Conservation (phyloP, 2,888 invertebrate species). For the Ligdia adustata region DNA sequence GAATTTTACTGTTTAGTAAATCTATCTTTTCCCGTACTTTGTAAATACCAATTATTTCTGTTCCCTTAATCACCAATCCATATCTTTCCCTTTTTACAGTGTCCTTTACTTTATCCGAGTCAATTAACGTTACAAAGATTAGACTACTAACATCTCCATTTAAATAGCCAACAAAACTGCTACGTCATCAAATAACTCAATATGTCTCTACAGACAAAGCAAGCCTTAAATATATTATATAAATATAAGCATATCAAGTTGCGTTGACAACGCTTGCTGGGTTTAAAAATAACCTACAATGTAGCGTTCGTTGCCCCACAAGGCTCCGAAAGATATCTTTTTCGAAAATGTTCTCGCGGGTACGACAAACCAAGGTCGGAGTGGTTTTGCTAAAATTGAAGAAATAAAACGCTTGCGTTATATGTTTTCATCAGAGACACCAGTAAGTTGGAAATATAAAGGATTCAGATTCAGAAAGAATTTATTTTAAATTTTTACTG, state of each 20-base stretch:
- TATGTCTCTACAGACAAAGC: constrained; percentile 6
- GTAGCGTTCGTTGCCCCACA: constrained; percentile 50
- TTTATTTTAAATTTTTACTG: too few species aligned
- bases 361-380: constrained; percentile 18
- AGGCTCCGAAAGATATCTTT: constrained; percentile 26
- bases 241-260: constrained; percentile 21
- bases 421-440: constrained; percentile 1
- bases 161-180: constrained; percentile 6
- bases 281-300: constrained; percentile 50
- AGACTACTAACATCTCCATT: background rate
- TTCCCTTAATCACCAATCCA: too few species aligned
- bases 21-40: too few species aligned
- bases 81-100: too few species aligned
- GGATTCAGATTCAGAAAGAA: background rate
- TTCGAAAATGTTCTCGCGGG: constrained; percentile 19
- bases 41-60: too few species aligned
- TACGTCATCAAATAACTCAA: background rate
- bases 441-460: background rate
- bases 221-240: too few species aligned
- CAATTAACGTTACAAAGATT: too few species aligned
- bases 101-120: too few species aligned
- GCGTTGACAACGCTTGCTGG: constrained; percentile 34
- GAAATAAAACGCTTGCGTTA: constrained; percentile 2
- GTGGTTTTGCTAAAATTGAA: background rate
- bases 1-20: too few species aligned